Conservation (phyloP, 2,888 invertebrate species). For the Cantharis rustica region DNA sequence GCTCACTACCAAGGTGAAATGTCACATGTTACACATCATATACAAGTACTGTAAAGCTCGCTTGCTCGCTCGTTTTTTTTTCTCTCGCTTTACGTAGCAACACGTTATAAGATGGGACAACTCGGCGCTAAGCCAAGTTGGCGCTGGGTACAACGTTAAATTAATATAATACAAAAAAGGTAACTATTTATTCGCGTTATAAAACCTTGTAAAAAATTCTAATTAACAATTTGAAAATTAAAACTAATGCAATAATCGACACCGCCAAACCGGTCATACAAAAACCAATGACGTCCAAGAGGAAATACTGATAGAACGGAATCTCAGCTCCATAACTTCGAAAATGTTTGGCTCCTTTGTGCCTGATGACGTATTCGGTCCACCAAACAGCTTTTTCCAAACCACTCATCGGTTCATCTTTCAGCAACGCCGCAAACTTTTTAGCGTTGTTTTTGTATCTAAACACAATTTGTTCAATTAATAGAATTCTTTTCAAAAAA, state of each 20-base stretch:
- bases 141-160: too few relatives aligned
- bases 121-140: too few relatives aligned
- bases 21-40: too few relatives aligned
- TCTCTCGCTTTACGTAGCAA: too few relatives aligned
- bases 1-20: too few relatives aligned
- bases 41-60: too few relatives aligned
- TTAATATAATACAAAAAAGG: too few relatives aligned
- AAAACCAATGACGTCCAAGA: background rate
- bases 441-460: background rate
- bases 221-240: background rate
- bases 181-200: background rate
- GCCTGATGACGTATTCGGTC: background rate
- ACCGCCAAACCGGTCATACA: background rate
- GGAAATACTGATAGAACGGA: background rate
- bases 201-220: background rate
- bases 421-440: background rate
- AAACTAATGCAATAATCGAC: background rate
- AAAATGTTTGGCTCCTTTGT: background rate
- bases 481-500: conserved; percentile 37
- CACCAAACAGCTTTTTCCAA: conserved; percentile 1
- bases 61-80: too few relatives aligned
- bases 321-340: background rate
- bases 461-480: background rate
- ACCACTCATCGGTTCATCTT: conserved; percentile 8
- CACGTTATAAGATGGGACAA: too few relatives aligned